Conservation (phyloP, 2,888 invertebrate genomes). For the Dermolepida albohirtum region DNA sequence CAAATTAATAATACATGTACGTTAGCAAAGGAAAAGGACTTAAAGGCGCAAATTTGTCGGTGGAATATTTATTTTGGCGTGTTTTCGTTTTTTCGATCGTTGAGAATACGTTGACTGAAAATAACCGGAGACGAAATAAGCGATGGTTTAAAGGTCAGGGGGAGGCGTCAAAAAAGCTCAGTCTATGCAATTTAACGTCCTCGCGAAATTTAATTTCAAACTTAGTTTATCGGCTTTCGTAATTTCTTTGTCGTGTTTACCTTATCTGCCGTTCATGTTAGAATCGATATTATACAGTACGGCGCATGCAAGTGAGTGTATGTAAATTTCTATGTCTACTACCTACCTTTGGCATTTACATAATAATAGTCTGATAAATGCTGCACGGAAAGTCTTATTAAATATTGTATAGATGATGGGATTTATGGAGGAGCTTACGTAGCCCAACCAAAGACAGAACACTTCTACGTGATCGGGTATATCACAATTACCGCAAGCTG, state of each 20-base stretch:
- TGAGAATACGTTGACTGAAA: not conserved
- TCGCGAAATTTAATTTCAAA: constrained; percentile 28
- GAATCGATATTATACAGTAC: constrained; percentile 4
- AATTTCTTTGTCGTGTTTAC: constrained; percentile 22
- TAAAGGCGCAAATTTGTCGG: too few species aligned
- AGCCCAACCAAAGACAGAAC: constrained; percentile 91
- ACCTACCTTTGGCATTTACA: constrained; percentile 81
- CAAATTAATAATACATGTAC: too few species aligned
- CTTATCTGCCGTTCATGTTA: not conserved
- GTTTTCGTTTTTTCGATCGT: not conserved
- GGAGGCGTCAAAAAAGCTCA: not conserved
- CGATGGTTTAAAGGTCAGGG: constrained; percentile 5
- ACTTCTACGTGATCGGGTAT: constrained; percentile 82
- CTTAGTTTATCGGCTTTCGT: constrained; percentile 6
- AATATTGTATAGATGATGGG: constrained; percentile 95
- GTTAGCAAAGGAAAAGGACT: too few species aligned
- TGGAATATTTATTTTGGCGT: too few species aligned
- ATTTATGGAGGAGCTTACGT: constrained; percentile 92
- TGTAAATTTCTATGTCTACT: constrained; percentile 16
- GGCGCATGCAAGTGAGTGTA: not conserved
- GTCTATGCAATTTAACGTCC: constrained; percentile 8
- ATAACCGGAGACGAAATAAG: not conserved
- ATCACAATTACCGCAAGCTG: constrained; percentile 83
- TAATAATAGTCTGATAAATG: constrained; percentile 80
- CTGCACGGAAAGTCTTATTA: constrained; percentile 88